Percentiles rank a stretch among this genome's conserved stretches.
Evolutionary conservation across 1,140 invertebrate genomes (phyloP).

Genomic region (Drosophila pachea): DNA sequence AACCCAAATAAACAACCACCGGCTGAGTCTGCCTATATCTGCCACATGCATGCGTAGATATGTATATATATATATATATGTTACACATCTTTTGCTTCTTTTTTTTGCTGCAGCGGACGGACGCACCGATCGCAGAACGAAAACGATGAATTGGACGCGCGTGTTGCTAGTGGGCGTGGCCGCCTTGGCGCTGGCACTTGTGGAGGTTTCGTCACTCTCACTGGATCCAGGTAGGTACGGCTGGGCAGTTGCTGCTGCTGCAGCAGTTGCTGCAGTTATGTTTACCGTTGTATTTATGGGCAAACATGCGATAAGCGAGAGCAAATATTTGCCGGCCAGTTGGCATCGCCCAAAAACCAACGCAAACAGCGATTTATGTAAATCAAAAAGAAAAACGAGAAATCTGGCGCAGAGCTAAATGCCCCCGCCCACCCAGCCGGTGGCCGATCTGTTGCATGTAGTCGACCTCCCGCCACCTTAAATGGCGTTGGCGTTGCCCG

Average conservation of each 20-base stretch:
- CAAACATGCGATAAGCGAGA: conserved; percentile 45
- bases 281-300: conserved; percentile 51
- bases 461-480: conserved; percentile 61
- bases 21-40: conserved; percentile 38
- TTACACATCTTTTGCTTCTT: conserved; percentile 30
- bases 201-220: conserved; percentile 75
- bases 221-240: conserved; percentile 74
- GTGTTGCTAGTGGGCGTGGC: conserved; percentile 64
- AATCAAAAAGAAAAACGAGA: conserved; percentile 39
- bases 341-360: conserved; percentile 51
- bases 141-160: conserved; percentile 73
- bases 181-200: conserved; percentile 63
- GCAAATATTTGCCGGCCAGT: conserved; percentile 59
- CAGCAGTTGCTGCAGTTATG: conserved; percentile 10
- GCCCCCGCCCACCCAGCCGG: conserved; percentile 28
- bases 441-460: conserved; percentile 27
- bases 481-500: conserved; percentile 61
- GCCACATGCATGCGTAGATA: no score
- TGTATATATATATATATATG: no score
- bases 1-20: conserved; percentile 73
- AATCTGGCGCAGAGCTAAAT: no score
- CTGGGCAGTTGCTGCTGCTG: conserved; percentile 9
- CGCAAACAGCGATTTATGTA: conserved; percentile 66
- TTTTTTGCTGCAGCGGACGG: conserved; percentile 67
- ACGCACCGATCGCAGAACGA: conserved; percentile 37